These are phyloP conservation scores for Hybognathus amarus DNA, from an alignment of 2,797 vertebrate genomes.

Conservation along the genomic window DNA sequence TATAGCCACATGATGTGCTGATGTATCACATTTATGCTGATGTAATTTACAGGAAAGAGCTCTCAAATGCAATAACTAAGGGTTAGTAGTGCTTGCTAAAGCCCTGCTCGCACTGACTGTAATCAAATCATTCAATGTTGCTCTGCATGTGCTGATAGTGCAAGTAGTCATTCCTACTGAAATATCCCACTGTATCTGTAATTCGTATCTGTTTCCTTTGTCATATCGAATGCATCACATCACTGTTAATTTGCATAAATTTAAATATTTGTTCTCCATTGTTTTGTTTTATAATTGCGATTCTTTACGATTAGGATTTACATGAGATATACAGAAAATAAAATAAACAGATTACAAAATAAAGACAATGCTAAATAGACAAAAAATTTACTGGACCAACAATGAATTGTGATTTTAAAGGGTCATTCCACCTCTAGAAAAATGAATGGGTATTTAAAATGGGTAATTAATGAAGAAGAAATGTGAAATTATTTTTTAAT, in stretches of 20 bases:
- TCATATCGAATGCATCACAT: background rate
- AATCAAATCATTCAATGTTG: background rate
- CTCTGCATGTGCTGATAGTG: background rate
- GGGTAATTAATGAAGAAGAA: no score
- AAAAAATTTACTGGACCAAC: background rate
- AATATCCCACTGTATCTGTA: background rate
- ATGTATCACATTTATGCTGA: slow-evolving; percentile 10
- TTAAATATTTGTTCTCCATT: background rate
- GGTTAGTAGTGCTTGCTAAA: background rate
- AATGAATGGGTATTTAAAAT: no score
- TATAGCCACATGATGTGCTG: background rate
- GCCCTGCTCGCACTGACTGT: background rate
- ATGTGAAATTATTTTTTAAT: no score
- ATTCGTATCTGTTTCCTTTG: background rate
- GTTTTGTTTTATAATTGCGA: background rate
- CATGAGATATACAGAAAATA: background rate
- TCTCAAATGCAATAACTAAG: background rate
- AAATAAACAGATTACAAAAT: background rate
- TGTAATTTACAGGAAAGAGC: slow-evolving; percentile 23
- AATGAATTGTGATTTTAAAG: background rate
- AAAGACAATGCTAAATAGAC: background rate
- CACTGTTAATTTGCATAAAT: background rate
- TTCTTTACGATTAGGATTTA: background rate
- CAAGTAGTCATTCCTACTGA: background rate
- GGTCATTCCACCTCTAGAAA: no score